Percentiles rank a stretch among this genome's conserved stretches.
Evolutionary conservation across 2,113 vertebrate species (phyloP).

Genomic region (Puma concolor): DNA sequence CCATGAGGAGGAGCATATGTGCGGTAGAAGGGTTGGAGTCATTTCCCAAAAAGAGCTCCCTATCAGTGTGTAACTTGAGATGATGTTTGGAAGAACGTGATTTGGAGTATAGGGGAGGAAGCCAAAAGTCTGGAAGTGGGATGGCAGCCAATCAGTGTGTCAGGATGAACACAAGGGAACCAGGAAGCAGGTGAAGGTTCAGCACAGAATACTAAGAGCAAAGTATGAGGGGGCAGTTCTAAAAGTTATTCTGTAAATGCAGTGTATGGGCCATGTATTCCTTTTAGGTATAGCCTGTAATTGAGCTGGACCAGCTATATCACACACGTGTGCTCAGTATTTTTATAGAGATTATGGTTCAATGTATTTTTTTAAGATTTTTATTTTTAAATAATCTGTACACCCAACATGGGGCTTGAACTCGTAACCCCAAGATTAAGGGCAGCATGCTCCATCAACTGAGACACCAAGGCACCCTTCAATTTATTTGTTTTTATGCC

Average conservation of each 20-base stretch:
- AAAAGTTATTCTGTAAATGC: neutral
- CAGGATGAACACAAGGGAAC: neutral
- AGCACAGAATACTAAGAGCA: neutral
- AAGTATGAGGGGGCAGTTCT: neutral
- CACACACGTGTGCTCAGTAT: neutral
- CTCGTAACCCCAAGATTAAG: neutral
- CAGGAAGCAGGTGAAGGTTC: neutral
- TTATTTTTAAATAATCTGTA: neutral
- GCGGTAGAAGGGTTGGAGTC: neutral
- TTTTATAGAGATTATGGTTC: neutral
- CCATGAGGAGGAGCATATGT: neutral
- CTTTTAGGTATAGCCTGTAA: neutral
- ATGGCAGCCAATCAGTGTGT: neutral
- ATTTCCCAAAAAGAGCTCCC: neutral
- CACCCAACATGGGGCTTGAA: neutral
- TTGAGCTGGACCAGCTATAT: neutral
- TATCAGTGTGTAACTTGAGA: constrained; percentile 9
- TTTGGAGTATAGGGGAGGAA: neutral
- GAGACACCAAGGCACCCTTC: neutral
- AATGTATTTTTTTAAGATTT: neutral
- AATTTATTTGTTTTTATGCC: neutral
- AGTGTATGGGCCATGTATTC: neutral
- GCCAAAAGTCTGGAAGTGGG: neutral
- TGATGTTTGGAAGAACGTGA: neutral
- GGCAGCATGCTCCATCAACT: neutral